Evolutionary conservation across 2,888 invertebrate species (phyloP).

Genomic region (Ethmia dodecea): DNA sequence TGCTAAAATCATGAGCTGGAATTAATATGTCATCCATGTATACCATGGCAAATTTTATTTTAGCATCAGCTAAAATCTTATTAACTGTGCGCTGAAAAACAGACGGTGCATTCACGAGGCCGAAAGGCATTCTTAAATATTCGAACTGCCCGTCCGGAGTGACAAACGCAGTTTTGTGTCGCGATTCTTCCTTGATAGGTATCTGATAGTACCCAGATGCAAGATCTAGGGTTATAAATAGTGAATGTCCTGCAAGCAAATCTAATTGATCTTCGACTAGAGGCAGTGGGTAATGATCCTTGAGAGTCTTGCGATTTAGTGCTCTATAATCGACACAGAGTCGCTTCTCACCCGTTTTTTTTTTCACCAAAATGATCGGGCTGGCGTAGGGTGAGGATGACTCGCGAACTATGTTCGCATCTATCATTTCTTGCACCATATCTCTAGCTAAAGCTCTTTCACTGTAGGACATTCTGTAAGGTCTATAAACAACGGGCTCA

Average conservation of each 20-base stretch:
- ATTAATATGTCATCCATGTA: conserved; percentile 19
- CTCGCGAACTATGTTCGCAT: conserved; percentile 18
- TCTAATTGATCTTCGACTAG: conserved; percentile 7
- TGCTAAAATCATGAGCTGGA: conserved; percentile 9
- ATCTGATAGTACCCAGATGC: conserved; percentile 16
- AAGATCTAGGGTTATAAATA: conserved; percentile 16
- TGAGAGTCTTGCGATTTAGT: conserved; percentile 16
- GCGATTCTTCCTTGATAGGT: conserved; percentile 2
- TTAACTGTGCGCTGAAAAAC: conserved; percentile 38
- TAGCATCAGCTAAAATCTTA: conserved; percentile 18
- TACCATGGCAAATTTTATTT: conserved; percentile 12
- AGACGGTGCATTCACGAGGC: conserved; percentile 37
- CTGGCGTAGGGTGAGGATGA: conserved; percentile 23
- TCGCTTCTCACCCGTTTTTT: conserved; percentile 20
- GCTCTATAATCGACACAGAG: conserved; percentile 22
- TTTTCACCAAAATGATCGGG: conserved; percentile 22
- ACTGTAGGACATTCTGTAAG: conserved; percentile 15
- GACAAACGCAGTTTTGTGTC: conserved; percentile 35
- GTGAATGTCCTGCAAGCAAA: conserved; percentile 7
- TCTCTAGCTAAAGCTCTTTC: conserved; percentile 13
- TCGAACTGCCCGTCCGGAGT: conserved; percentile 41
- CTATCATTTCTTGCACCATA: conserved; percentile 21
- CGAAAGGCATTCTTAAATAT: conserved; percentile 40
- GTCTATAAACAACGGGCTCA: conserved; percentile 19
- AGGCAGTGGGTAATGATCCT: conserved; percentile 18